These are phyloP conservation scores for Elephantulus edwardii DNA, from an alignment of 2,113 vertebrate species.

Conservation along the genomic window DNA sequence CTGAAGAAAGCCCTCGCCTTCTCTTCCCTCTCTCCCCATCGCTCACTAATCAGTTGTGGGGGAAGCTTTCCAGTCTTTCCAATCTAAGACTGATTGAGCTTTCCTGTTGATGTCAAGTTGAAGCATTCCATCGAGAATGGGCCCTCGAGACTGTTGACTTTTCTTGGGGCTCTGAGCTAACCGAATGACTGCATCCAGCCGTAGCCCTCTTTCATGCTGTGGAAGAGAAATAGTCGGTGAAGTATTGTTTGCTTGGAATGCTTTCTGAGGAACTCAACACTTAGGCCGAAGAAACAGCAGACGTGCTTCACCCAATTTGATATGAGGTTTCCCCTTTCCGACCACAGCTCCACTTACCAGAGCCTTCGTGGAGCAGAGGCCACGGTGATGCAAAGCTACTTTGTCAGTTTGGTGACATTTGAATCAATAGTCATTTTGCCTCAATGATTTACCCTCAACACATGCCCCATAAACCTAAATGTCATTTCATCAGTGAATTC, in stretches of 20 bases:
- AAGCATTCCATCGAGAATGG: constrained; percentile 44
- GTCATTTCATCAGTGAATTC: constrained; percentile 69
- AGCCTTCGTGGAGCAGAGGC: constrained; percentile 45
- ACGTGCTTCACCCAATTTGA: constrained; percentile 6
- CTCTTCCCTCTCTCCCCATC: neutral
- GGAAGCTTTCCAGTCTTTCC: neutral
- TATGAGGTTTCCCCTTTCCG: constrained; percentile 59
- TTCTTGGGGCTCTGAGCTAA: constrained; percentile 47
- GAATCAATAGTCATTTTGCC: constrained; percentile 64
- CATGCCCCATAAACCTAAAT: constrained; percentile 68
- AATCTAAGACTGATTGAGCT: constrained; percentile 49
- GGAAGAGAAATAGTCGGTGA: constrained; percentile 64
- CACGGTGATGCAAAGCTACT: constrained; percentile 66
- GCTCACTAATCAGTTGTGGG: neutral
- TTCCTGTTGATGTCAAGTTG: constrained; percentile 64
- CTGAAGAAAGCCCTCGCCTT: constrained; percentile 54
- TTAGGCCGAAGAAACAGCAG: constrained; percentile 55
- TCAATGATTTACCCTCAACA: constrained; percentile 65
- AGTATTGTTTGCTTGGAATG: constrained; percentile 40
- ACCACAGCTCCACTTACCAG: constrained; percentile 50
- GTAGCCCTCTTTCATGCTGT: neutral
- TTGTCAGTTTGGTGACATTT: constrained; percentile 67
- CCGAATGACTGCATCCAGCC: neutral
- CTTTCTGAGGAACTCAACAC: constrained; percentile 52
- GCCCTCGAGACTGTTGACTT: constrained; percentile 29